These are phyloP conservation scores for Ramphastos sulfuratus DNA, from an alignment of 2,113 vertebrate species.

Conservation along the genomic window DNA sequence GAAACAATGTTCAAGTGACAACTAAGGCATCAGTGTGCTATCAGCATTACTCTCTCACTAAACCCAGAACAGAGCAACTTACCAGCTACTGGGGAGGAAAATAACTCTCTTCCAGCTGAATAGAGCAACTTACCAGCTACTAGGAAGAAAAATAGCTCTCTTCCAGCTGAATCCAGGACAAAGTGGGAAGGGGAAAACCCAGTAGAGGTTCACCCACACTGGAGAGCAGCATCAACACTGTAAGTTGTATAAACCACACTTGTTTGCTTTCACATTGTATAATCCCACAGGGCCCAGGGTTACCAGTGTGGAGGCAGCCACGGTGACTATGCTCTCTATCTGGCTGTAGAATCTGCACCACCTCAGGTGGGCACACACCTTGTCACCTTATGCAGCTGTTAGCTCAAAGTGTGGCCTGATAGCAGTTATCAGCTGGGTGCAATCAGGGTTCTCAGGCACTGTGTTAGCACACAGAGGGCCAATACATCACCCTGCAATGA, in stretches of 20 bases:
- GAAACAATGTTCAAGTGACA: neutral
- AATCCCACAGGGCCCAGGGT: neutral
- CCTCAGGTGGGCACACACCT: rapidly evolving
- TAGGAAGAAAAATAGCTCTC: neutral
- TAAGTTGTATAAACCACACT: rapidly evolving
- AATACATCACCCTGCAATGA: neutral
- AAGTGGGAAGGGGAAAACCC: neutral
- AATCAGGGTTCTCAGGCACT: neutral
- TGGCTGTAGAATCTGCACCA: neutral
- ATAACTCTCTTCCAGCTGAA: neutral
- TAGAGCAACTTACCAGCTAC: neutral
- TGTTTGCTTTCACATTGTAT: neutral
- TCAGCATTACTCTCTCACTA: neutral
- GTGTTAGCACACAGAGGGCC: neutral
- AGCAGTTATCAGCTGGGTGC: neutral
- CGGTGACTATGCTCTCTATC: too few relatives aligned
- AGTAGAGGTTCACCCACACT: neutral
- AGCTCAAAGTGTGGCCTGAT: neutral
- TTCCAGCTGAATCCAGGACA: neutral
- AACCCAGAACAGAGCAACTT: neutral
- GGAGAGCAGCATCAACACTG: neutral
- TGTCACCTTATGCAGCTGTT: neutral
- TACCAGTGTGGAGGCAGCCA: neutral
- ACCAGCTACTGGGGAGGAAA: neutral
- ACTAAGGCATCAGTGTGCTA: neutral